These are phyloP conservation scores for Eristalis intricaria DNA, from an alignment of 2,888 invertebrate genomes.

Conservation along the genomic window DNA sequence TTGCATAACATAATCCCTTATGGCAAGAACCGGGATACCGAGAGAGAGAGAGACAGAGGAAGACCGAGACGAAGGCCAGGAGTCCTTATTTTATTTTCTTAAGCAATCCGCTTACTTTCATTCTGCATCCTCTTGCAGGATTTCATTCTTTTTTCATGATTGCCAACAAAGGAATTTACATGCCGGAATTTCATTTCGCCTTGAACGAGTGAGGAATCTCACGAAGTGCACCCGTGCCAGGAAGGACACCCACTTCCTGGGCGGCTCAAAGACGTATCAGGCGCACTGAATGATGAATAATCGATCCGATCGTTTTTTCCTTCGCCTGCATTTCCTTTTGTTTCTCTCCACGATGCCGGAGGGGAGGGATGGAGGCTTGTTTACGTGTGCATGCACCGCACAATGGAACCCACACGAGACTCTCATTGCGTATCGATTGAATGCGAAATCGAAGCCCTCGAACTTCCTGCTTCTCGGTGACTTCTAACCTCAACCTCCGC, in stretches of 20 bases:
- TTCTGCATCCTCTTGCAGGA: background rate
- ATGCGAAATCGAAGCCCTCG: background rate
- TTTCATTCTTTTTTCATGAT: background rate
- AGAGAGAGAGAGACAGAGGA: background rate
- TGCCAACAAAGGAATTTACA: background rate
- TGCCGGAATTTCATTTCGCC: background rate
- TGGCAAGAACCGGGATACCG: background rate
- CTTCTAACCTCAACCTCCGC: conserved; percentile 60
- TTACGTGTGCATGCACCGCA: background rate
- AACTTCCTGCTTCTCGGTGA: conserved; percentile 44
- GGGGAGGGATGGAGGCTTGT: background rate
- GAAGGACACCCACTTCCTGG: background rate
- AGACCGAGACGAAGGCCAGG: background rate
- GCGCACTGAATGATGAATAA: background rate
- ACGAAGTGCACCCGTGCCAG: background rate
- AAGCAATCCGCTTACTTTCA: background rate
- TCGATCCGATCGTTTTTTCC: background rate
- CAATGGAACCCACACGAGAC: background rate
- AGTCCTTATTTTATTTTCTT: background rate
- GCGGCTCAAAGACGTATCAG: background rate
- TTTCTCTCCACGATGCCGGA: background rate
- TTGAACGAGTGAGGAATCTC: background rate
- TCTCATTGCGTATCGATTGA: background rate
- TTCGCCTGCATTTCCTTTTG: background rate
- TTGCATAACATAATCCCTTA: background rate